Evolutionary conservation across 2,113 vertebrate species (phyloP).

Genomic region (Malurus alboscapulatus): DNA sequence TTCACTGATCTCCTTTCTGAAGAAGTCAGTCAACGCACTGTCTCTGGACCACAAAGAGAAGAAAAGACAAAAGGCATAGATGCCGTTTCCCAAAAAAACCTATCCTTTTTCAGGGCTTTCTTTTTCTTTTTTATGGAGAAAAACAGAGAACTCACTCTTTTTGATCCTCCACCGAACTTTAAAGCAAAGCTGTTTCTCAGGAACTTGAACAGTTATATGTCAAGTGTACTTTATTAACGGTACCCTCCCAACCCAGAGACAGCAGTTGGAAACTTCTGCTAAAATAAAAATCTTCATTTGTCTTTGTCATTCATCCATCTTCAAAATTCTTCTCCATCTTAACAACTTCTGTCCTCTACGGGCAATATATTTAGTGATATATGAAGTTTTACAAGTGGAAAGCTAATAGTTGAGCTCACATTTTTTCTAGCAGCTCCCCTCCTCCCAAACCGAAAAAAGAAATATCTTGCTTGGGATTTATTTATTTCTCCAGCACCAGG

Average conservation of each 20-base stretch:
- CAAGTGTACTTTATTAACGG: conserved; percentile 77
- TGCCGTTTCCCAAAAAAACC: conserved; percentile 54
- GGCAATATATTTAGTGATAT: conserved; percentile 59
- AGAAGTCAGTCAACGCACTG: conserved; percentile 88
- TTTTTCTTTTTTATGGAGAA: conserved; percentile 70
- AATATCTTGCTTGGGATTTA: conserved; percentile 26
- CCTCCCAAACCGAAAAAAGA: not conserved
- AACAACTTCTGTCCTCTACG: conserved; percentile 73
- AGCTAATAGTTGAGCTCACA: conserved; percentile 63
- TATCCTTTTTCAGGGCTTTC: conserved; percentile 74
- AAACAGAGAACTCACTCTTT: conserved; percentile 72
- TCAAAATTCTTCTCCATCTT: conserved; percentile 78
- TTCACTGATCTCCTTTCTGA: conserved; percentile 88
- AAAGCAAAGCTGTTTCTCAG: conserved; percentile 75
- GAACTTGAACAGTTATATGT: conserved; percentile 72
- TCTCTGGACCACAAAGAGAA: conserved; percentile 80
- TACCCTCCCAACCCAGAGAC: conserved; percentile 57
- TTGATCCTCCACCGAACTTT: conserved; percentile 76
- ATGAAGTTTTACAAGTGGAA: conserved; percentile 71
- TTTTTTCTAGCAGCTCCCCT: conserved; percentile 22
- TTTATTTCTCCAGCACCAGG: not conserved
- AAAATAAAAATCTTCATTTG: conserved; percentile 84
- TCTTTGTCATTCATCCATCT: conserved; percentile 79
- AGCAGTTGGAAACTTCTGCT: conserved; percentile 72
- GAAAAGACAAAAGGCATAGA: conserved; percentile 76